phyloP scores from a whole-genome alignment of 2,797 vertebrate genomes.

The Lacerta bilineata region DNA sequence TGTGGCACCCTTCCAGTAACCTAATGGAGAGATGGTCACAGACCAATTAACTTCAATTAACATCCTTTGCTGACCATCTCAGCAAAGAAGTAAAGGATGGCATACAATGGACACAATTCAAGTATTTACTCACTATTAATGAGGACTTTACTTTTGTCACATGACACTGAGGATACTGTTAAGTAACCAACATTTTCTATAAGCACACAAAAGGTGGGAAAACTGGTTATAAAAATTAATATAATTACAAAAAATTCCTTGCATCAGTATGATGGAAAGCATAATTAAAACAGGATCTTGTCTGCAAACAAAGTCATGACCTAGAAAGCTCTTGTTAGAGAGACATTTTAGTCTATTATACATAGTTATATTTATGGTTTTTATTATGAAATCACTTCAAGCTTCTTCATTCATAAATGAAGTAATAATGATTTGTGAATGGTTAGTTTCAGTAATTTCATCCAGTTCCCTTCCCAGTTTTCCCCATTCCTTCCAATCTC shows the following conservation, averaged over 20 bases:
- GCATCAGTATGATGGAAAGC: background rate
- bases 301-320: background rate
- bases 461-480: background rate
- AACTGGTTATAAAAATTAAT: background rate
- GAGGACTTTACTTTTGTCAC: background rate
- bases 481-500: background rate
- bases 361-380: too few relatives aligned
- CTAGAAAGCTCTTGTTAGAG: background rate
- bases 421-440: background rate
- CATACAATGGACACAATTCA: background rate
- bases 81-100: conserved; percentile 44
- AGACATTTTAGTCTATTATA: background rate
- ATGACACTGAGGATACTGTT: background rate
- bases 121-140: background rate
- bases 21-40: conserved; percentile 32
- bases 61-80: background rate
- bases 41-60: conserved; percentile 56
- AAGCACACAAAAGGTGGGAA: background rate
- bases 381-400: too few relatives aligned
- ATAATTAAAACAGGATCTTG: background rate
- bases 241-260: background rate
- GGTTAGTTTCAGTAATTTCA: background rate
- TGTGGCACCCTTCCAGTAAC: conserved; percentile 50
- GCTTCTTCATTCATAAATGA: too few relatives aligned
- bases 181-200: background rate